phyloP scores from a whole-genome alignment of 2,113 vertebrate genomes.

The Centropus unirufus region DNA sequence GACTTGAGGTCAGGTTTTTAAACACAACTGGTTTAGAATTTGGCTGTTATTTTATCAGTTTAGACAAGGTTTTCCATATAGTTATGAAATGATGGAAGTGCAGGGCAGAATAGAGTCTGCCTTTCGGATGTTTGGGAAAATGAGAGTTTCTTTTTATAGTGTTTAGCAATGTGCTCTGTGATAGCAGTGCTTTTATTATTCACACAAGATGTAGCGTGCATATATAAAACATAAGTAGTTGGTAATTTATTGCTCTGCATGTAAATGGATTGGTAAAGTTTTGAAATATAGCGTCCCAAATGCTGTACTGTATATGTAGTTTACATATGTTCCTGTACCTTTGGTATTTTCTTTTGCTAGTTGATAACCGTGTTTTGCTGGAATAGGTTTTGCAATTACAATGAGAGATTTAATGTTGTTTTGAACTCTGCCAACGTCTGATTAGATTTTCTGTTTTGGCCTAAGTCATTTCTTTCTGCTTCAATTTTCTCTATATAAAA shows the following conservation, averaged over 20 bases:
- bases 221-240: not conserved
- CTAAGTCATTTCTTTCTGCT: conserved; percentile 40
- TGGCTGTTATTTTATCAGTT: not conserved
- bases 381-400: conserved; percentile 56
- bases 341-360: conserved; percentile 19
- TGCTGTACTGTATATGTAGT: not conserved
- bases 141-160: not conserved
- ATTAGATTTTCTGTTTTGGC: conserved; percentile 66
- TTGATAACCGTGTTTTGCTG: conserved; percentile 33
- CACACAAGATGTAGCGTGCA: not conserved
- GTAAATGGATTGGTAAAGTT: conserved; percentile 9
- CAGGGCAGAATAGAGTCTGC: not conserved
- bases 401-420: conserved; percentile 48
- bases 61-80: not conserved
- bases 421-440: conserved; percentile 52
- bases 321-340: not conserved
- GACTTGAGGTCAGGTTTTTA: not conserved
- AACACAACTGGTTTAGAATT: not conserved
- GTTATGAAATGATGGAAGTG: not conserved
- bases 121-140: not conserved
- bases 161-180: not conserved
- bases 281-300: not conserved
- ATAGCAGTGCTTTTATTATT: not conserved
- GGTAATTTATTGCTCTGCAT: not conserved
- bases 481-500: conserved; percentile 51